Conservation (phyloP, 2,113 vertebrate species). For the Heterotilapia buettikoferi region DNA sequence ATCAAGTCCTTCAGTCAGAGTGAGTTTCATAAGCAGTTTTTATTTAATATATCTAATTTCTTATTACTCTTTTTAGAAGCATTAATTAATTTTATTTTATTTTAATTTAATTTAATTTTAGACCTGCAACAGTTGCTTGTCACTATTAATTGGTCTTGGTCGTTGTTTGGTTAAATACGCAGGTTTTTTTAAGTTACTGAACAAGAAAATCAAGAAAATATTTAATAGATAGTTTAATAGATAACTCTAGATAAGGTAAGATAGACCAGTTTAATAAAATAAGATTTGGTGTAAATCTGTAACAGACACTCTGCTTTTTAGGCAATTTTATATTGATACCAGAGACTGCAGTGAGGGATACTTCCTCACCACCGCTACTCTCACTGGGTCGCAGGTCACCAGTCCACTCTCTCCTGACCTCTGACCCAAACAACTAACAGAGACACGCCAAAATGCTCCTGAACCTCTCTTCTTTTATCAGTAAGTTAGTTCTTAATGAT, state of each 20-base stretch:
- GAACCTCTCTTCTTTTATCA: neutral
- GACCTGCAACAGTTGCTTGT: neutral
- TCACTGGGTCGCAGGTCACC: conserved; percentile 67
- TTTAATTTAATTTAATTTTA: neutral
- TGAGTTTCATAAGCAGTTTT: conserved; percentile 54
- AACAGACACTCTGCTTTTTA: neutral
- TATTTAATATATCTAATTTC: neutral
- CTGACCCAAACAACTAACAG: conserved; percentile 32
- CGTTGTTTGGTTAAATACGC: neutral
- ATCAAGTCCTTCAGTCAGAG: conserved; percentile 30
- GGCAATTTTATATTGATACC: neutral
- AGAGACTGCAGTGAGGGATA: neutral
- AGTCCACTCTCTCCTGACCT: conserved; percentile 76
- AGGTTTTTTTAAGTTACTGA: neutral
- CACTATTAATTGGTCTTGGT: neutral
- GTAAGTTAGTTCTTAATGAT: neutral
- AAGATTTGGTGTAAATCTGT: neutral
- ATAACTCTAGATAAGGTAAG: neutral
- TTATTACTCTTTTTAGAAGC: neutral
- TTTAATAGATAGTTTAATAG: neutral
- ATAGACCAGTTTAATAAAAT: neutral
- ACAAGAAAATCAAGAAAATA: neutral
- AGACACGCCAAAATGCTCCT: neutral
- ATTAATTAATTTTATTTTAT: neutral
- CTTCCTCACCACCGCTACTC: conserved; percentile 32